Evolutionary conservation across 1,140 invertebrate species (phyloP).

Genomic region (Eubasilissa regina): DNA sequence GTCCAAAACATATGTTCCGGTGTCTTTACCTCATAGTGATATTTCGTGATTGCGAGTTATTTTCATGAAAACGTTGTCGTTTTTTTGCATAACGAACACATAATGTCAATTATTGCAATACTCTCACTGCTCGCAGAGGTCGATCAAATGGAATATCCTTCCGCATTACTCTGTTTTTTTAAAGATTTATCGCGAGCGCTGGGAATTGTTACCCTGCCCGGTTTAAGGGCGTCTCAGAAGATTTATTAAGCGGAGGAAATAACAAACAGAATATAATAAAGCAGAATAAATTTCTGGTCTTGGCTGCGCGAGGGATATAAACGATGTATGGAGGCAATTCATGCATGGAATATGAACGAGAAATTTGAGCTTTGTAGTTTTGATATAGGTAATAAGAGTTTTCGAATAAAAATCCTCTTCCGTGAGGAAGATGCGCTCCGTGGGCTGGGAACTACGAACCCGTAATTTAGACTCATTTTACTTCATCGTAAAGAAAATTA

Average conservation of each 20-base stretch:
- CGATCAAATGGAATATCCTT: too few species aligned
- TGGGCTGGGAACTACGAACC: too few species aligned
- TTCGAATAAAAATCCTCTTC: background rate
- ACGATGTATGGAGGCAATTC: background rate
- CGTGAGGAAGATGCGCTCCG: background rate
- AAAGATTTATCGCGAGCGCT: background rate
- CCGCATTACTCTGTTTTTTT: background rate
- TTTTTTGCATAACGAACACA: too few species aligned
- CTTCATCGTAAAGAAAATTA: too few species aligned
- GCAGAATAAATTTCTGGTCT: background rate
- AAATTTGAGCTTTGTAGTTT: background rate
- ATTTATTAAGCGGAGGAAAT: constrained; percentile 14
- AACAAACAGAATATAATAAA: constrained; percentile 14
- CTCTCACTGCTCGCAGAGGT: too few species aligned
- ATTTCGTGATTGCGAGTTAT: too few species aligned
- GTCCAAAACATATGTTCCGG: too few species aligned
- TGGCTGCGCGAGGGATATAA: background rate
- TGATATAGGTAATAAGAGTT: background rate
- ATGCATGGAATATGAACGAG: background rate
- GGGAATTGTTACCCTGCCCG: background rate
- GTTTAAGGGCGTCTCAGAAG: constrained; percentile 7
- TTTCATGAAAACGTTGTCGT: too few species aligned
- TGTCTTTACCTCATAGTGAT: too few species aligned
- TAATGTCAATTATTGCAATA: too few species aligned
- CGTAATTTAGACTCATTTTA: too few species aligned